Conservation (phyloP, 2,888 invertebrate species). For the Melanostoma scalare region DNA sequence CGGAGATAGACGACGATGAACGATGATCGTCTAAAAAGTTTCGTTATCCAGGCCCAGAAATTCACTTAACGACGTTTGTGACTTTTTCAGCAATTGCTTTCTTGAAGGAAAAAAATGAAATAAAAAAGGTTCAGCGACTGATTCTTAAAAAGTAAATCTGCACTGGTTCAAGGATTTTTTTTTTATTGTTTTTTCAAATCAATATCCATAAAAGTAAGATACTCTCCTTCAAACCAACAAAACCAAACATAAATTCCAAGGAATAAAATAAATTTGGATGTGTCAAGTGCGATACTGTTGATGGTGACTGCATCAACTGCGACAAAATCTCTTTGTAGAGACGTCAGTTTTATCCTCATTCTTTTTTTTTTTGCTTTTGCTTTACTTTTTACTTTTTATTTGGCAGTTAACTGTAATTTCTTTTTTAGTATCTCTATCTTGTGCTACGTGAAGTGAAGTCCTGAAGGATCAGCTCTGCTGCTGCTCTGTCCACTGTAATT, state of each 20-base stretch:
- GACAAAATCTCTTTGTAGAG: slow-evolving; percentile 58
- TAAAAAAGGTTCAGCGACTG: no score
- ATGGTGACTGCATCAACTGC: slow-evolving; percentile 40
- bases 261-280: slow-evolving; percentile 43
- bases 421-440: slow-evolving; percentile 25
- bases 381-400: slow-evolving; percentile 29
- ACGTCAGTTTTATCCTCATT: slow-evolving; percentile 45
- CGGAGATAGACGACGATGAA: no score
- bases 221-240: not conserved
- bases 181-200: no score
- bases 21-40: no score
- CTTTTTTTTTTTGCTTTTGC: slow-evolving; percentile 19
- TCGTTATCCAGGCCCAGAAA: no score
- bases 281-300: slow-evolving; percentile 22
- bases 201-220: not conserved
- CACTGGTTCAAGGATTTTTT: no score
- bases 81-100: no score
- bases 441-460: slow-evolving; percentile 22
- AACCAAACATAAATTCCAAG: slow-evolving; percentile 43
- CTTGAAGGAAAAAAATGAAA: no score
- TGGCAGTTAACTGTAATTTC: slow-evolving; percentile 46
- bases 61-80: no score
- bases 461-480: slow-evolving; percentile 26
- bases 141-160: no score
- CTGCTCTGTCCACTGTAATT: slow-evolving; percentile 9